These are phyloP conservation scores for Macquaria ambigua DNA, from an alignment of 2,113 vertebrate genomes.

Conservation along the genomic window DNA sequence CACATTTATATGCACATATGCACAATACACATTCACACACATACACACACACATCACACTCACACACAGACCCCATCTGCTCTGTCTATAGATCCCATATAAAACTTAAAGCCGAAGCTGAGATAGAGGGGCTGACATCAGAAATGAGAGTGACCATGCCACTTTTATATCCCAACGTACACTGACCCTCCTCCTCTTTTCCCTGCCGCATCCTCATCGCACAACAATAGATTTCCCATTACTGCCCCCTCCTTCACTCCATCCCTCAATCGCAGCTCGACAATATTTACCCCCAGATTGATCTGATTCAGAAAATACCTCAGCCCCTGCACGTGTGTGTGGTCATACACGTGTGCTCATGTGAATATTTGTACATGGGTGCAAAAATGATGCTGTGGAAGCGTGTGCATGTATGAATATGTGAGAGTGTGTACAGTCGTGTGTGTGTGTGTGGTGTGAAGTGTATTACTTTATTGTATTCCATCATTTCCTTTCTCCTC, in stretches of 20 bases:
- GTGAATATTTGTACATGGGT: neutral
- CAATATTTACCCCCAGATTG: conserved; percentile 65
- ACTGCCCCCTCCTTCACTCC: conserved; percentile 54
- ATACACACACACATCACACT: neutral
- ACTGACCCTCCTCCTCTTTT: conserved; percentile 51
- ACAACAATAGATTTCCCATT: conserved; percentile 78
- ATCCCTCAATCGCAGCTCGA: conserved; percentile 46
- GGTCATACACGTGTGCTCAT: neutral
- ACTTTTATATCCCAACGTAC: conserved; percentile 54
- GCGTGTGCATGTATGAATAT: neutral
- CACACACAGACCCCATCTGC: conserved; percentile 13
- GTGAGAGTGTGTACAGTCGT: neutral
- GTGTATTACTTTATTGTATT: conserved; percentile 41
- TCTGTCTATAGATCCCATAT: conserved; percentile 35
- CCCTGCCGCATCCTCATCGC: conserved; percentile 44
- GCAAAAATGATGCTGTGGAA: conserved; percentile 19
- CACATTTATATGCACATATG: conserved; percentile 20
- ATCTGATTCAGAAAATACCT: conserved; percentile 49
- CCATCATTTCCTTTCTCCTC: conserved; percentile 49
- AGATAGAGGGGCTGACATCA: conserved; percentile 54
- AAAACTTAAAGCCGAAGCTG: conserved; percentile 50
- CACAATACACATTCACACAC: conserved; percentile 1
- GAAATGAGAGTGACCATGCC: conserved; percentile 66
- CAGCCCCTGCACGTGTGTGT: neutral
- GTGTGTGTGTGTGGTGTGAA: conserved; percentile 18